Conservation (phyloP, 2,888 invertebrate species). For the Julus scanicus region DNA sequence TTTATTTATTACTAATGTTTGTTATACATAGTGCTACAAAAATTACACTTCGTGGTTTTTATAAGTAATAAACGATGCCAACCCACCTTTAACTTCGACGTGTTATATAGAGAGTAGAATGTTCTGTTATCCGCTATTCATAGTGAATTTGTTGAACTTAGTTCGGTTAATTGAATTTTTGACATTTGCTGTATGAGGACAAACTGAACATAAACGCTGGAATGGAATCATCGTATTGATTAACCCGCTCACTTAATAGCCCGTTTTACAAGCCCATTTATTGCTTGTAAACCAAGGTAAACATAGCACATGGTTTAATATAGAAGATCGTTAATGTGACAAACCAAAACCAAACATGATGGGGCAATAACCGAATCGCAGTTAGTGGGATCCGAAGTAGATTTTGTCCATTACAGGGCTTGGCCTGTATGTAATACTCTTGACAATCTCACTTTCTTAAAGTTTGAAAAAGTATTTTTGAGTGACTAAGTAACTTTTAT, state of each 20-base stretch:
- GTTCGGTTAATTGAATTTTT: background rate
- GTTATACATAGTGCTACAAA: too few species aligned
- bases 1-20: too few species aligned
- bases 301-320: background rate
- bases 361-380: background rate
- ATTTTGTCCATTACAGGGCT: background rate
- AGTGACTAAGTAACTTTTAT: too few species aligned
- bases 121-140: too few species aligned
- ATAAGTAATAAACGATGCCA: too few species aligned
- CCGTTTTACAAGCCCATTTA: conserved; percentile 11
- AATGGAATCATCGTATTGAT: conserved; percentile 18
- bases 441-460: background rate
- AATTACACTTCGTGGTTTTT: too few species aligned
- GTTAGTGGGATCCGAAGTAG: background rate
- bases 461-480: too few species aligned
- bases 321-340: background rate
- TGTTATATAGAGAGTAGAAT: too few species aligned
- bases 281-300: background rate
- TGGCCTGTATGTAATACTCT: too few species aligned
- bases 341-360: background rate
- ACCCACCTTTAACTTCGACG: too few species aligned
- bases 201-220: background rate
- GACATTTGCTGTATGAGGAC: background rate
- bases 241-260: conserved; percentile 27
- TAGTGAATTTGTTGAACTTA: too few species aligned